Evolutionary conservation across 1,140 invertebrate species (phyloP).

Genomic region (Cydia strobilella): DNA sequence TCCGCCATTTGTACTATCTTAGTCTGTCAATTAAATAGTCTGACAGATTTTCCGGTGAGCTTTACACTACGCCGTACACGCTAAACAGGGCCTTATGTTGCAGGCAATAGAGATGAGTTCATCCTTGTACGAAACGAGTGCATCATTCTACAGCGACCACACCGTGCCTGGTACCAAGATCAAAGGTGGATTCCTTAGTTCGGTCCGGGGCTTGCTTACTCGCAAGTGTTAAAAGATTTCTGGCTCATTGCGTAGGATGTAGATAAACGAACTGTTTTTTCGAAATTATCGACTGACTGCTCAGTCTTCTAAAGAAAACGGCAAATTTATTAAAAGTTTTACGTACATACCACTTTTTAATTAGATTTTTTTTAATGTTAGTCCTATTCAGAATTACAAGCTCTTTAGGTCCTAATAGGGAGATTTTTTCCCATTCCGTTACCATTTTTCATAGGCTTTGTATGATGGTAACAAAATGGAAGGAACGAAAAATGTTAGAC

Average conservation of each 20-base stretch:
- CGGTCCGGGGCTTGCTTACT: conserved; percentile 57
- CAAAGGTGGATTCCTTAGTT: conserved; percentile 58
- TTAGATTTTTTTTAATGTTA: too few relatives aligned
- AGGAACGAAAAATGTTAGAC: too few relatives aligned
- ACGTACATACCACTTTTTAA: too few relatives aligned
- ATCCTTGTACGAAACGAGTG: conserved; percentile 64
- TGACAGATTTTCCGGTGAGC: neutral
- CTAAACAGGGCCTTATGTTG: conserved; percentile 38
- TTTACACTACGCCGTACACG: neutral
- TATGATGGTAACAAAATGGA: too few relatives aligned
- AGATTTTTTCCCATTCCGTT: too few relatives aligned
- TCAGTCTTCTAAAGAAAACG: too few relatives aligned
- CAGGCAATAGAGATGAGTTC: conserved; percentile 65
- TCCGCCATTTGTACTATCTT: too few relatives aligned
- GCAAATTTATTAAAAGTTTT: too few relatives aligned
- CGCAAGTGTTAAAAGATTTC: conserved; percentile 39
- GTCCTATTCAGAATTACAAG: too few relatives aligned
- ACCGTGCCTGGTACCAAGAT: conserved; percentile 54
- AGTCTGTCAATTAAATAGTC: too few relatives aligned
- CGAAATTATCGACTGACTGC: neutral
- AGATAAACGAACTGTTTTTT: neutral
- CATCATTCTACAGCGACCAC: conserved; percentile 67
- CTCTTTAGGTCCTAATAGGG: too few relatives aligned
- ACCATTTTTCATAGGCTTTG: too few relatives aligned
- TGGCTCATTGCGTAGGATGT: neutral